These are phyloP conservation scores for Dyspetes luteomarginatus DNA, from an alignment of 2,888 invertebrate species.

Conservation along the genomic window DNA sequence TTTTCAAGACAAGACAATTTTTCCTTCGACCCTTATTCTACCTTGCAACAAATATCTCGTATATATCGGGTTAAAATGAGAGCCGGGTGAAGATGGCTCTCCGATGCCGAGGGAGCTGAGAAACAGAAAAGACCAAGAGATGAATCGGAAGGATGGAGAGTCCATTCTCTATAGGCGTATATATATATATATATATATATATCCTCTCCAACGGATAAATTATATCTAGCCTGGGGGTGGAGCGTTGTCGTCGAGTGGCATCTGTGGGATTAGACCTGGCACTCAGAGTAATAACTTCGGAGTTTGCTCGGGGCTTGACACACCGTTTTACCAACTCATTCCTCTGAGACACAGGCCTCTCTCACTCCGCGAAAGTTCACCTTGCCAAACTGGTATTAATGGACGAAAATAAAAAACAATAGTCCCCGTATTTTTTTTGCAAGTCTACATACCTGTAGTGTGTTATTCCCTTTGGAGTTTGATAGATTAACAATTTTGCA, in stretches of 20 bases:
- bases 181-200: conserved; percentile 8
- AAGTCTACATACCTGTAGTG: too few relatives aligned
- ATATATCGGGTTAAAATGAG: too few relatives aligned
- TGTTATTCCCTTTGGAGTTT: neutral
- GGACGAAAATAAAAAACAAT: neutral
- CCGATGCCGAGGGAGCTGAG: neutral
- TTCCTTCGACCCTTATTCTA: too few relatives aligned
- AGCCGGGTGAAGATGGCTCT: neutral
- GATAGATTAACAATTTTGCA: neutral
- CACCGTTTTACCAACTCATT: conserved; percentile 1
- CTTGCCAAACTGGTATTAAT: conserved; percentile 27
- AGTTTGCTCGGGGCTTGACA: neutral
- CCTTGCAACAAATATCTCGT: neutral
- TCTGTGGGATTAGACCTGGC: conserved; percentile 42
- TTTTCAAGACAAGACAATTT: too few relatives aligned
- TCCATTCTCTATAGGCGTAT: neutral
- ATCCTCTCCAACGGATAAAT: conserved; percentile 19
- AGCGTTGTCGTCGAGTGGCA: conserved; percentile 27
- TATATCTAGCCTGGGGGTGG: neutral
- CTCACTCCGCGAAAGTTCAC: neutral
- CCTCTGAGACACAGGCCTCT: neutral
- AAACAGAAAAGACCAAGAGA: too few relatives aligned
- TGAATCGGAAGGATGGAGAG: conserved; percentile 10
- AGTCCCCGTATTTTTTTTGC: neutral
- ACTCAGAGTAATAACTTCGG: conserved; percentile 57